Percentiles rank a stretch among this genome's conserved stretches.
Conservation (phyloP, 2,797 vertebrate genomes). For the Menidia menidia region DNA sequence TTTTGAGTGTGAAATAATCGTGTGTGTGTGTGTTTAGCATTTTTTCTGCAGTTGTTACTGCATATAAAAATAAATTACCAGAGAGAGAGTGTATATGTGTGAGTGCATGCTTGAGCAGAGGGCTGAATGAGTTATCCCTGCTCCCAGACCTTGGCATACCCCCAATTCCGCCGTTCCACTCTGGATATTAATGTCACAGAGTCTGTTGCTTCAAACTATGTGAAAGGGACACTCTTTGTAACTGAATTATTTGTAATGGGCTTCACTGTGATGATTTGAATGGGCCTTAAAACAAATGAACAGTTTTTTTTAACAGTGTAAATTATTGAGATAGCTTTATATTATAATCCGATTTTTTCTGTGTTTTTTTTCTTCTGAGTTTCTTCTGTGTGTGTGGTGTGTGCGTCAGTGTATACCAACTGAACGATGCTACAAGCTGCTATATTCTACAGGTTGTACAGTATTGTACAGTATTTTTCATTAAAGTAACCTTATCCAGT, state of each 20-base stretch:
- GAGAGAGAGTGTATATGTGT: conserved; percentile 14
- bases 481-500: conserved; percentile 37
- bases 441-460: conserved; percentile 71
- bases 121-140: conserved; percentile 57
- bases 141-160: conserved; percentile 56
- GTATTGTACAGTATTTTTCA: conserved; percentile 51
- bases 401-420: conserved; percentile 33
- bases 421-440: conserved; percentile 73
- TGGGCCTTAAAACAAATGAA: conserved; percentile 46
- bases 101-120: conserved; percentile 22
- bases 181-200: conserved; percentile 58
- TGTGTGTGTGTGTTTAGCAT: background rate
- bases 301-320: conserved; percentile 33
- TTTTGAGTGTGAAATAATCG: conserved; percentile 13
- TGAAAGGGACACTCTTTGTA: conserved; percentile 33
- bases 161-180: conserved; percentile 53
- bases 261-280: conserved; percentile 50
- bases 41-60: conserved; percentile 29
- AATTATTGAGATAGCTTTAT: conserved; percentile 31
- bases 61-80: conserved; percentile 46
- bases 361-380: background rate
- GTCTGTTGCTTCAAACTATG: conserved; percentile 60
- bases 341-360: conserved; percentile 31
- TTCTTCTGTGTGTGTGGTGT: conserved; percentile 6
- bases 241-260: conserved; percentile 31